These are phyloP conservation scores for Drosophila pectinifera DNA, from an alignment of 1,140 invertebrate species.

Conservation along the genomic window DNA sequence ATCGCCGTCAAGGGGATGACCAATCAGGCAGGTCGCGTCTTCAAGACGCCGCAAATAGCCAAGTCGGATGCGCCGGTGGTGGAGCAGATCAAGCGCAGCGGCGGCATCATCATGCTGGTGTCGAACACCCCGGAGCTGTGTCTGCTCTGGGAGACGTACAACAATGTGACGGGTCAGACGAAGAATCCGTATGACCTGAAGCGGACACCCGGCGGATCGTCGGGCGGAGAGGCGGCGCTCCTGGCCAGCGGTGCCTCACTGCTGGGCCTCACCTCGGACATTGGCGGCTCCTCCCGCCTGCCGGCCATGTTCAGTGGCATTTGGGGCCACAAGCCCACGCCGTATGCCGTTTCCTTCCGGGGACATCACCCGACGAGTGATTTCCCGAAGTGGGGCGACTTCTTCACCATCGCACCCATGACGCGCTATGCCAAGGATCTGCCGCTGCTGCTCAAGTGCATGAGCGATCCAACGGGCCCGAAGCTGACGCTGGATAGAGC, in stretches of 20 bases:
- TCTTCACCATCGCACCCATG: slow-evolving; percentile 92
- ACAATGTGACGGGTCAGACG: slow-evolving; percentile 94
- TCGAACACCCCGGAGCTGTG: slow-evolving; percentile 97
- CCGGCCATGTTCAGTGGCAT: slow-evolving; percentile 95
- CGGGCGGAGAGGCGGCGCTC: slow-evolving; percentile 90
- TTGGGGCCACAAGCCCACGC: slow-evolving; percentile 92
- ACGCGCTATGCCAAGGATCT: slow-evolving; percentile 93
- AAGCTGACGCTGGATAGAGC: slow-evolving; percentile 88
- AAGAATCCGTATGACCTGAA: slow-evolving; percentile 95
- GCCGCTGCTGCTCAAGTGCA: slow-evolving; percentile 89
- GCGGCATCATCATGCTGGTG: slow-evolving; percentile 93
- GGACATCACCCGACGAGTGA: slow-evolving; percentile 87
- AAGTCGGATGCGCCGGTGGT: slow-evolving; percentile 90
- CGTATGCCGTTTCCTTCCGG: slow-evolving; percentile 87
- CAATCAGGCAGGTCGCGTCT: slow-evolving; percentile 86
- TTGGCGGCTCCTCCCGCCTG: slow-evolving; percentile 93
- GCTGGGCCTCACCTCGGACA: slow-evolving; percentile 93
- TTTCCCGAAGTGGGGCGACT: slow-evolving; percentile 87
- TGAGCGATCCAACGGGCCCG: slow-evolving; percentile 86
- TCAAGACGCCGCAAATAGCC: slow-evolving; percentile 86
- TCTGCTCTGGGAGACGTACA: slow-evolving; percentile 95
- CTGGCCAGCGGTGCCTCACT: slow-evolving; percentile 91
- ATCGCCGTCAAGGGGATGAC: slow-evolving; percentile 88
- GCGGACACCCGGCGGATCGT: slow-evolving; percentile 91
- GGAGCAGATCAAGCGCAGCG: slow-evolving; percentile 88